Evolutionary conservation across 2,888 invertebrate genomes (phyloP).

Genomic region (Toxonevra muliebris): DNA sequence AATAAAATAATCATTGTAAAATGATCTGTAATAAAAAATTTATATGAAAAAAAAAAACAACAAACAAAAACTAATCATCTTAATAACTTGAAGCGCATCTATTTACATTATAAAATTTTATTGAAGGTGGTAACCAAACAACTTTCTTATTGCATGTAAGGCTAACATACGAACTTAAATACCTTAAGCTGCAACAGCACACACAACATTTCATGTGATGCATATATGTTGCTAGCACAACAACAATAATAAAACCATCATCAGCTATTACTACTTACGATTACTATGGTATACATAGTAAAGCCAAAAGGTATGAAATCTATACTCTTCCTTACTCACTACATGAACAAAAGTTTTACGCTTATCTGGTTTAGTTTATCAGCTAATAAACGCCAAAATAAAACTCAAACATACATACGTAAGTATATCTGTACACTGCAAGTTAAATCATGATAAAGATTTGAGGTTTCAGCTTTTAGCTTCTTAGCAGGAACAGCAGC

Average conservation of each 20-base stretch:
- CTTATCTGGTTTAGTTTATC: slow-evolving; percentile 40
- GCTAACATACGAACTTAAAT: background rate
- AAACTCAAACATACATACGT: background rate
- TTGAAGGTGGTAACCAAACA: slow-evolving; percentile 33
- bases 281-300: too few relatives aligned
- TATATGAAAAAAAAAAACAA: too few relatives aligned
- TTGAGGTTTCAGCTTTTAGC: background rate
- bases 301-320: background rate
- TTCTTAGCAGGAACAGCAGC: background rate
- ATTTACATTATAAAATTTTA: too few relatives aligned
- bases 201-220: too few relatives aligned
- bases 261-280: too few relatives aligned
- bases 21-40: too few relatives aligned
- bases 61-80: too few relatives aligned
- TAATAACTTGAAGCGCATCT: too few relatives aligned
- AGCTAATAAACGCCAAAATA: slow-evolving; percentile 25
- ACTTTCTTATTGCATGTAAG: slow-evolving; percentile 29
- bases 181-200: too few relatives aligned
- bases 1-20: too few relatives aligned
- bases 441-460: background rate
- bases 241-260: too few relatives aligned
- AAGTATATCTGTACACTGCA: background rate
- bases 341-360: background rate
- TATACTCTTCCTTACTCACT: background rate
- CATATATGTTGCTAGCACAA: background rate